phyloP scores from a whole-genome alignment of 2,113 vertebrate genomes.

The Cavia aperea region DNA sequence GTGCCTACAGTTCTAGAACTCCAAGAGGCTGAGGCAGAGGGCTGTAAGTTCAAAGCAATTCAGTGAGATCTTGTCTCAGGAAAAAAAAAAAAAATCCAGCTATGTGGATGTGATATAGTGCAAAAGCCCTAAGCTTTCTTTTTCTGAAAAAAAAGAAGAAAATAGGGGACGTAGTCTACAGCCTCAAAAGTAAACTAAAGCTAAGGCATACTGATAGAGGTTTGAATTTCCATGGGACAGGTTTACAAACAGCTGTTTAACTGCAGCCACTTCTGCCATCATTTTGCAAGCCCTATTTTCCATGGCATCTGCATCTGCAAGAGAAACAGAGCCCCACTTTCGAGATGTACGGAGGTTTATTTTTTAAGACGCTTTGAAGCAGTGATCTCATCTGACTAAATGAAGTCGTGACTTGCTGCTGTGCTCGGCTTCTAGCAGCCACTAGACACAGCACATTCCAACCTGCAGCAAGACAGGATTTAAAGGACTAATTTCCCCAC shows the following conservation, averaged over 20 bases:
- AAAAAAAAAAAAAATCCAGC: not conserved
- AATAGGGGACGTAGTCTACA: not conserved
- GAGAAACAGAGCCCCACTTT: slow-evolving; percentile 20
- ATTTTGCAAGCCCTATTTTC: slow-evolving; percentile 14
- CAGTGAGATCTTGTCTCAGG: not conserved
- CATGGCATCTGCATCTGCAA: not conserved
- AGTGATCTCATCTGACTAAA: slow-evolving; percentile 64
- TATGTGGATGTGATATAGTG: not conserved
- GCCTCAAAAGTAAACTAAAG: not conserved
- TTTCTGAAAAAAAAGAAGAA: not conserved
- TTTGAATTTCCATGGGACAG: not conserved
- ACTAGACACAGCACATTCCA: slow-evolving; percentile 39
- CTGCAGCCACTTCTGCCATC: slow-evolving; percentile 2
- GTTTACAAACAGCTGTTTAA: slow-evolving; percentile 9
- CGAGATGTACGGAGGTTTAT: slow-evolving; percentile 32
- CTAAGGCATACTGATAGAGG: not conserved
- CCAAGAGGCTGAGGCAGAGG: not conserved
- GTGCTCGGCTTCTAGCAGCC: slow-evolving; percentile 51
- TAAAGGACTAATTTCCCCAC: slow-evolving; percentile 49
- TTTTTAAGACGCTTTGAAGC: slow-evolving; percentile 50
- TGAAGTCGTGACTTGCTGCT: slow-evolving; percentile 61
- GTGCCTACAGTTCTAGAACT: not conserved
- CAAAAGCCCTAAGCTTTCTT: not conserved
- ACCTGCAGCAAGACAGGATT: slow-evolving; percentile 52
- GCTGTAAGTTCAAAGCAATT: not conserved